phyloP scores from a whole-genome alignment of 2,888 invertebrate species.

The Amaurobius ferox region DNA sequence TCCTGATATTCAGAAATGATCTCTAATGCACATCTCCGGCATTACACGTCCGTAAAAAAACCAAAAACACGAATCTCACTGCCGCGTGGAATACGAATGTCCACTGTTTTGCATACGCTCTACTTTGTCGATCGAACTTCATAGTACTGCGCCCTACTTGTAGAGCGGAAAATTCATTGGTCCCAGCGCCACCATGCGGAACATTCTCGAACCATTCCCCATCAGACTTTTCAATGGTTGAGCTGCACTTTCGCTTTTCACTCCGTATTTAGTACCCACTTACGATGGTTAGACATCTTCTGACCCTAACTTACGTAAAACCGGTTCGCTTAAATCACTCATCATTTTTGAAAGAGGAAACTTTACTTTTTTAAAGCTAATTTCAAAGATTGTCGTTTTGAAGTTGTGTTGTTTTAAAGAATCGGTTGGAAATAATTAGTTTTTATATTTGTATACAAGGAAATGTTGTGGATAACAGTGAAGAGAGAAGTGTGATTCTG shows the following conservation, averaged over 20 bases:
- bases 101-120: slow-evolving; percentile 17
- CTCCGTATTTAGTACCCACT: slow-evolving; percentile 42
- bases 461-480: not conserved
- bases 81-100: not conserved
- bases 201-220: not conserved
- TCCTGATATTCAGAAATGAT: slow-evolving; percentile 3
- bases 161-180: slow-evolving; percentile 18
- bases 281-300: not conserved
- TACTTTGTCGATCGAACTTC: slow-evolving; percentile 10
- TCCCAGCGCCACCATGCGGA: slow-evolving; percentile 37
- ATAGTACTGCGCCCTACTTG: slow-evolving; percentile 24
- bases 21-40: slow-evolving; percentile 14
- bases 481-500: not conserved
- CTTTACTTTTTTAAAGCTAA: slow-evolving; percentile 30
- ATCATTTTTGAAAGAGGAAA: slow-evolving; percentile 5
- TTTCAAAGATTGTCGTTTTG: slow-evolving; percentile 17
- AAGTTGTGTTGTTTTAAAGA: not conserved
- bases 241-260: slow-evolving; percentile 56
- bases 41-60: not conserved
- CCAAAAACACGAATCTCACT: not conserved
- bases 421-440: not conserved
- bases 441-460: not conserved
- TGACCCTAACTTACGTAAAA: slow-evolving; percentile 28
- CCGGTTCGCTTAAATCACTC: slow-evolving; percentile 50
- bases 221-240: slow-evolving; percentile 10